A percentile compares a stretch with the other conserved stretches of the same genome.
Conservation (phyloP, 2,797 vertebrate genomes). For the Hephaestus fuliginosus region DNA sequence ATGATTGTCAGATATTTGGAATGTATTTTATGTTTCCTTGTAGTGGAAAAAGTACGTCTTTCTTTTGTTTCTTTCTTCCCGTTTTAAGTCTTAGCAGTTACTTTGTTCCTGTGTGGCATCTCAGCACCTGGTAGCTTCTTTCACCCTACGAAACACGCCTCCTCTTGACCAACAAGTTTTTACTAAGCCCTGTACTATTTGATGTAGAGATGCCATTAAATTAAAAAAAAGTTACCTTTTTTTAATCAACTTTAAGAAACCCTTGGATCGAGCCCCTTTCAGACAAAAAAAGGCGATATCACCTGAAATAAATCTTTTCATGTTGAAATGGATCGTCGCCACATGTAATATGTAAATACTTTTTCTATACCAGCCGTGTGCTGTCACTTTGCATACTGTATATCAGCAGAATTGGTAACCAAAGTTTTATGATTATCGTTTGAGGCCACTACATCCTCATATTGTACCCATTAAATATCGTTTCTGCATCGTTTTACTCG, state of each 20-base stretch:
- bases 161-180: constrained; percentile 39
- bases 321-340: constrained; percentile 69
- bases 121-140: constrained; percentile 28
- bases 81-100: background rate
- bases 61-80: background rate
- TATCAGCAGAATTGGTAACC: constrained; percentile 86
- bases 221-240: constrained; percentile 14
- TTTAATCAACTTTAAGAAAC: constrained; percentile 20
- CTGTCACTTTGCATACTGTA: constrained; percentile 84
- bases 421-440: constrained; percentile 85
- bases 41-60: constrained; percentile 22
- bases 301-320: constrained; percentile 62
- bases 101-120: constrained; percentile 42
- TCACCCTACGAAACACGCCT: constrained; percentile 28
- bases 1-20: constrained; percentile 83
- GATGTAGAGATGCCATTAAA: constrained; percentile 61
- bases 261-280: constrained; percentile 54
- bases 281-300: constrained; percentile 47
- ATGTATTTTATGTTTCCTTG: constrained; percentile 75
- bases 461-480: constrained; percentile 44
- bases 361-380: constrained; percentile 82
- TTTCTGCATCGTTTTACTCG: constrained; percentile 51
- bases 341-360: constrained; percentile 82
- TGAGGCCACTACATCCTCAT: constrained; percentile 69
- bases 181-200: constrained; percentile 34